phyloP scores from a whole-genome alignment of 2,888 invertebrate genomes.

The Theodoxus fluviatilis region DNA sequence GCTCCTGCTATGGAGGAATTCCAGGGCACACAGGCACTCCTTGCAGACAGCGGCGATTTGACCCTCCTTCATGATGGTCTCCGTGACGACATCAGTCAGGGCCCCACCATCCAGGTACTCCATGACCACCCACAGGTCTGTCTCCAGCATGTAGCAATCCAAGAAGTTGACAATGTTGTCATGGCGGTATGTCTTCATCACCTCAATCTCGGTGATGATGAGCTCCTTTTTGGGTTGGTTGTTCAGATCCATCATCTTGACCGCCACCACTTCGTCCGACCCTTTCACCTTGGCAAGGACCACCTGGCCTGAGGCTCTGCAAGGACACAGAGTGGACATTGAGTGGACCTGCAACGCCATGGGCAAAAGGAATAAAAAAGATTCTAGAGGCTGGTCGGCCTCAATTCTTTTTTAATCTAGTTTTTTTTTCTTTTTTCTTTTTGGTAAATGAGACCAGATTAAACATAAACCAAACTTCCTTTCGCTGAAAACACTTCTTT shows the following conservation, averaged over 20 bases:
- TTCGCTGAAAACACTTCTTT: too few relatives aligned
- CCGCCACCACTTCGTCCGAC: slow-evolving; percentile 80
- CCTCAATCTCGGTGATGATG: slow-evolving; percentile 87
- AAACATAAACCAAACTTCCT: too few relatives aligned
- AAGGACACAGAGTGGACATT: too few relatives aligned
- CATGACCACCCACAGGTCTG: slow-evolving; percentile 96
- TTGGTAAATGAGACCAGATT: too few relatives aligned
- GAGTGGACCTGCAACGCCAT: too few relatives aligned
- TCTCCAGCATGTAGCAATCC: slow-evolving; percentile 88
- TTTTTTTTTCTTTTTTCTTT: too few relatives aligned
- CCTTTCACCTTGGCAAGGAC: slow-evolving; percentile 84
- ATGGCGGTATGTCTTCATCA: slow-evolving; percentile 74
- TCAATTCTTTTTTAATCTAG: too few relatives aligned
- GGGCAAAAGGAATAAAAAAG: too few relatives aligned
- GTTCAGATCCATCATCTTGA: slow-evolving; percentile 93
- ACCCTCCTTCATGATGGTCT: slow-evolving; percentile 94
- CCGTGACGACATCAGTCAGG: slow-evolving; percentile 94
- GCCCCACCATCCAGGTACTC: slow-evolving; percentile 88
- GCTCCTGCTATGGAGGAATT: slow-evolving; percentile 87
- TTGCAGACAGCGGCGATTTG: slow-evolving; percentile 95
- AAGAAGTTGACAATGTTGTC: slow-evolving; percentile 94
- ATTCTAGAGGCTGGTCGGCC: too few relatives aligned
- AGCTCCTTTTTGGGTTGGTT: slow-evolving; percentile 96
- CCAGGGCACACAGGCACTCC: slow-evolving; percentile 86
- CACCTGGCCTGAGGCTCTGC: slow-evolving; percentile 87